Evolutionary conservation across 2,797 vertebrate species (phyloP), one percentile per base, ranked within the genome.

Genomic region (Thunnus albacares): DNA sequence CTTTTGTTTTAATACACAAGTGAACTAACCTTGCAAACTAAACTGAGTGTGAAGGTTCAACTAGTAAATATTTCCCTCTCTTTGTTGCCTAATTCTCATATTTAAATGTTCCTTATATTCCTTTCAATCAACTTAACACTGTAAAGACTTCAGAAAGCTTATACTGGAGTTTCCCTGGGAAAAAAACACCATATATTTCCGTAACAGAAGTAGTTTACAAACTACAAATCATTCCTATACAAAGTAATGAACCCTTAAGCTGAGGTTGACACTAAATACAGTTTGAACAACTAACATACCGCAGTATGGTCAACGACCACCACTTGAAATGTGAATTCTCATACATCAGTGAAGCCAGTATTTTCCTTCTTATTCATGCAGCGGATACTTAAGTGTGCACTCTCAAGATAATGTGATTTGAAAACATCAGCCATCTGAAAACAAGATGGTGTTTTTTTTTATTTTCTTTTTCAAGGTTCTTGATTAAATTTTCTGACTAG

Each of bases 331-430:
- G 60, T 68, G 28, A 63, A 72, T 79, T 84, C 75, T 74, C 80
- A 22, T 58, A 47, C 51, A 75, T 75, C 64, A 66, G 55, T 72
- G 47, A 77, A 83, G 5, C 17, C 57, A 38, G 43, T 8, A 33
- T 64, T 74, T 70, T 35, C 61, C 56, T 51, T 56, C 11, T 35
- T 53, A 86, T 83, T 88, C 83, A 84, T 74, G 73, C 35, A 75
- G 77, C 53, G 53, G 62, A 38, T 65, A 41, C 71, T 79, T 56
- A 84, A 84, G 58, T 62, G 79, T 64, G 72, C 73, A 57, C 80
- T 72, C 58, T 83, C 77, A 71, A 75, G 57, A 81, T 90, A 90
- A 92, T 87, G 58, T 30, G 41, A 87, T 90, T 85, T 87, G 26
- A 86, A 87, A 77, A 71, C 70, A 79, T 79, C 18, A 74, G 56